Conservation (phyloP, 2,797 vertebrate genomes). For the Myotis vivesi region DNA sequence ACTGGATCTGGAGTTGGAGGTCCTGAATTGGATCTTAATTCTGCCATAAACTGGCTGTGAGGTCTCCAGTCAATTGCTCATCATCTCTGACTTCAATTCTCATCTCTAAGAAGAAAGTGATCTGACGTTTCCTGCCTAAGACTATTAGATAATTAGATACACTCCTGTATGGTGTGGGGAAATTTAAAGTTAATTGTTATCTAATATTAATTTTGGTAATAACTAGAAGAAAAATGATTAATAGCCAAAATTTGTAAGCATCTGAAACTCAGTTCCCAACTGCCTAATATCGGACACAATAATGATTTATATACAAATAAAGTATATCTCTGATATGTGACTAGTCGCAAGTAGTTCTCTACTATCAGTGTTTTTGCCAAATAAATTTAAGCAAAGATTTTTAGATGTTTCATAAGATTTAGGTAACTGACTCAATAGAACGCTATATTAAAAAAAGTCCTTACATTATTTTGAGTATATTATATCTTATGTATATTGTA, state of each 20-base stretch:
- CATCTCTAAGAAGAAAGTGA: not conserved
- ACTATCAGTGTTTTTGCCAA: not conserved
- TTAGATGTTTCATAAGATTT: conserved; percentile 45
- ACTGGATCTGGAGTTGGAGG: not conserved
- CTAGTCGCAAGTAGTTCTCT: not conserved
- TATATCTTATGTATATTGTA: not conserved
- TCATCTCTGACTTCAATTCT: not conserved
- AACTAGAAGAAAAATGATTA: not conserved
- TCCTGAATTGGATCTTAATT: not conserved
- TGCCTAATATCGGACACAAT: not conserved
- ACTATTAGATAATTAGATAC: not conserved
- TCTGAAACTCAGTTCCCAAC: not conserved
- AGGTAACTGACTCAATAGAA: conserved; percentile 29
- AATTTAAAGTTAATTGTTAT: not conserved
- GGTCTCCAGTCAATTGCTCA: not conserved
- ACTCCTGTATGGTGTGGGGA: not conserved
- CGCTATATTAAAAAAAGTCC: not conserved
- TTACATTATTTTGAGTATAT: conserved; percentile 42
- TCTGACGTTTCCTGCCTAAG: not conserved
- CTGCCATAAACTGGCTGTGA: not conserved
- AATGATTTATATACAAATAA: not conserved
- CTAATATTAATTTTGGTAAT: not conserved
- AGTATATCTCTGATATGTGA: not conserved
- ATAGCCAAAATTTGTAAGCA: not conserved
- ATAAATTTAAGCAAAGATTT: conserved; percentile 13